Evolutionary conservation across 2,797 vertebrate species (phyloP).

Genomic region (Clarias fuscus): DNA sequence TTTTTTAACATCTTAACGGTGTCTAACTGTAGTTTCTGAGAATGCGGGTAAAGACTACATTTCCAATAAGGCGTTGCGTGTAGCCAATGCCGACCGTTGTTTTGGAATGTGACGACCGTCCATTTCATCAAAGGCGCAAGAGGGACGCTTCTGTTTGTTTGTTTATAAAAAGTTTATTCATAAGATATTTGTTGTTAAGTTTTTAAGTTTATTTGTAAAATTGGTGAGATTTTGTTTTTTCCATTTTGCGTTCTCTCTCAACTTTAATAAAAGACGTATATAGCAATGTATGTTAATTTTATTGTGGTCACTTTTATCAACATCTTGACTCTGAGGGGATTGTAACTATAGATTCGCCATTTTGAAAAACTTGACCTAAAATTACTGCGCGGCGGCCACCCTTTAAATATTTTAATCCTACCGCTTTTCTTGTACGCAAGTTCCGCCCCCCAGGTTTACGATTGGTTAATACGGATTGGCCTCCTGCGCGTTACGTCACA

Average conservation of each 20-base stretch:
- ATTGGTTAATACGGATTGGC: background rate
- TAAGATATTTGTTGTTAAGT: no score
- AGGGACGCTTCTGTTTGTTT: no score
- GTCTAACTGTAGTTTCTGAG: background rate
- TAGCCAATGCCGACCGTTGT: no score
- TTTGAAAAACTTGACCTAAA: background rate
- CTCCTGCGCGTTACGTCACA: background rate
- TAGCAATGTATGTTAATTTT: background rate
- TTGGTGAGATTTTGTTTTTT: background rate
- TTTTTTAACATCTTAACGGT: no score
- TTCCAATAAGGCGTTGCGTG: no score
- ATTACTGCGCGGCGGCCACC: background rate
- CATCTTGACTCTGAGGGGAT: no score
- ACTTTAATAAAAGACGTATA: background rate
- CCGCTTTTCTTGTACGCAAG: background rate
- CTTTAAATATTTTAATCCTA: background rate
- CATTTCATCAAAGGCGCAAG: no score
- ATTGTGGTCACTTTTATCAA: no score
- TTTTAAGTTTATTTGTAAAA: no score
- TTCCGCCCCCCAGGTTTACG: background rate
- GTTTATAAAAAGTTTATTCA: no score
- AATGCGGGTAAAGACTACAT: no score
- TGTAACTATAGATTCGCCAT: slow-evolving; percentile 7
- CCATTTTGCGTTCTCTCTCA: background rate
- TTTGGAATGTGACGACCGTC: no score